Evolutionary conservation across 2,888 invertebrate species (phyloP), one percentile per base, ranked within the genome.

Genomic region (Tyria jacobaeae): DNA sequence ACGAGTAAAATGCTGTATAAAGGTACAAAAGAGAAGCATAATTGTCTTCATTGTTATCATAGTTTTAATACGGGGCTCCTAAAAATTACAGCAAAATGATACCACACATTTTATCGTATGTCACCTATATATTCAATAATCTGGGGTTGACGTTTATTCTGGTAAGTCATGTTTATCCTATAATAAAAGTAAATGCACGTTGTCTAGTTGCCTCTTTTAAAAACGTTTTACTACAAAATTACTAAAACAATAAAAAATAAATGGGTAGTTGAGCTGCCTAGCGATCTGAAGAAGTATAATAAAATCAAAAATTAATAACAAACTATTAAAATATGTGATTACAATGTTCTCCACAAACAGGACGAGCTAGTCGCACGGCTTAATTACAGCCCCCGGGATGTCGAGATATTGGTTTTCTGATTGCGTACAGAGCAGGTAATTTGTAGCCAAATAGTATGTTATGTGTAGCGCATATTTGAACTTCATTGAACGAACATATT

Each of bases 371-470:
- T 41, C 60, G 55, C 60, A 61, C 64, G 66, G 78, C 60, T 70
- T 74, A 78, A 80, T 81, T 75, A 74, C 66, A 55, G 59, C 65
- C 66, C 51, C 52, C 63, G 66, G 75, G 75, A 69, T 68, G 68
- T 41, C n/a, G 59, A 53, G 65, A 76, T 80, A 81, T 82, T 81
- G 78, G 75, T 69, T 79, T 77, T 76, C 71, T 73, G 77, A 78
- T 78, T 75, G 75, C 70, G 64, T 51, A 61, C 47, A 41, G 24
- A 57, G 17, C 37, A 60, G 63, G 61, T 73, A 65, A 71, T 76
- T 67, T 67, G 74, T 66, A 60, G 51, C 41, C 54, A 71, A 60
- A 64, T 57, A n/a, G n/a, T n/a, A 64, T 59, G 62, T 60, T 62
- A 62, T 25, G 44, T 57, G 51, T 59, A 54, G 39, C 7, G 39